A percentile compares a stretch with the other conserved stretches of the same genome.
Evolutionary conservation across 2,888 invertebrate genomes (phyloP).

Genomic region (Pseudoips prasinana): DNA sequence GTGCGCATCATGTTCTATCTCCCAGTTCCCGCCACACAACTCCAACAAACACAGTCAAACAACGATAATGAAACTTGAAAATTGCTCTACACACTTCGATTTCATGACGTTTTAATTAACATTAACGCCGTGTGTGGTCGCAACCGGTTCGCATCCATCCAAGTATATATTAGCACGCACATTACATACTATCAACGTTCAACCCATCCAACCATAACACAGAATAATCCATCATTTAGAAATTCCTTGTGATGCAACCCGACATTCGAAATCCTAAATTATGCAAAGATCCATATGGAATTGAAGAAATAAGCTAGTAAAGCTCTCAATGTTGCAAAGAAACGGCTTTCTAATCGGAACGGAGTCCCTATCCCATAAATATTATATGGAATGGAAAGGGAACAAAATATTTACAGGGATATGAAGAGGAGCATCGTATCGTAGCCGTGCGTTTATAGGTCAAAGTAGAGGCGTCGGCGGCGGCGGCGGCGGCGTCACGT

Average conservation of each 20-base stretch:
- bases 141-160: conserved; percentile 26
- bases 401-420: conserved; percentile 61
- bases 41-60: too few species aligned
- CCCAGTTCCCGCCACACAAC: too few species aligned
- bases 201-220: conserved; percentile 17
- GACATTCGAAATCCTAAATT: conserved; percentile 46
- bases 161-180: conserved; percentile 27
- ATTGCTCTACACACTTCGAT: conserved; percentile 25
- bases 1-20: too few species aligned
- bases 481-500: conserved; percentile 40
- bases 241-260: conserved; percentile 47
- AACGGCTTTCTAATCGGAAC: conserved; percentile 70
- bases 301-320: conserved; percentile 55
- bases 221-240: conserved; percentile 37
- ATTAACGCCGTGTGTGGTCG: conserved; percentile 49
- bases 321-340: conserved; percentile 52
- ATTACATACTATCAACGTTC: conserved; percentile 8
- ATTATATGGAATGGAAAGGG: conserved; percentile 54
- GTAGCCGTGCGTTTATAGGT: conserved; percentile 64
- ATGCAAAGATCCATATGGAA: conserved; percentile 62
- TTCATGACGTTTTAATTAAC: conserved; percentile 53
- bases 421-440: conserved; percentile 37
- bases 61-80: conserved; percentile 38
- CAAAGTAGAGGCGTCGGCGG: conserved; percentile 52
- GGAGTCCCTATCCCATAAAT: conserved; percentile 65